These are phyloP conservation scores for Dipodomys spectabilis DNA, from an alignment of 2,113 vertebrate genomes.

Conservation along the genomic window DNA sequence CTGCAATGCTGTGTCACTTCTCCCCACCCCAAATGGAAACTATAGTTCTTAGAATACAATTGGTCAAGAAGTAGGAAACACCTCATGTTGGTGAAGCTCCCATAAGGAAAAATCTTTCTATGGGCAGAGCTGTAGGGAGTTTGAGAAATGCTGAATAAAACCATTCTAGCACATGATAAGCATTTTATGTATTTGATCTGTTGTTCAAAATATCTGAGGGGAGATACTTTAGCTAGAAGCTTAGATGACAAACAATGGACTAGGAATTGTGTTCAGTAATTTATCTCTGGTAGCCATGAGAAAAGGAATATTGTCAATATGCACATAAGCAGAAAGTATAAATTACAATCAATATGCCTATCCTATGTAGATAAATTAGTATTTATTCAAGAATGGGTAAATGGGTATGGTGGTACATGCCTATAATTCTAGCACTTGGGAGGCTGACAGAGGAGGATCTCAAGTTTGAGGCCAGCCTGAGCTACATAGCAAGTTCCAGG, in stretches of 20 bases:
- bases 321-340: neutral
- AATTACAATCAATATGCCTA: neutral
- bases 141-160: neutral
- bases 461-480: no score
- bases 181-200: neutral
- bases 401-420: no score
- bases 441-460: no score
- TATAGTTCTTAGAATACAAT: neutral
- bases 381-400: neutral
- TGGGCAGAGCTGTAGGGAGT: neutral
- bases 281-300: neutral
- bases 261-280: neutral
- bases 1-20: neutral
- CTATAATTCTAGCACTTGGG: no score
- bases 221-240: neutral
- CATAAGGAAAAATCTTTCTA: neutral
- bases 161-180: neutral
- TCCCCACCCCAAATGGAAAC: neutral
- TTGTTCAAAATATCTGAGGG: neutral
- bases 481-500: no score
- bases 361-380: neutral
- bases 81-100: neutral
- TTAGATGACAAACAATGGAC: neutral
- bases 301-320: neutral
- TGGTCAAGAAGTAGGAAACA: neutral